A percentile compares a stretch with the other conserved stretches of the same genome.
Evolutionary conservation across 2,888 invertebrate species (phyloP).

Genomic region (Apamea sordens): DNA sequence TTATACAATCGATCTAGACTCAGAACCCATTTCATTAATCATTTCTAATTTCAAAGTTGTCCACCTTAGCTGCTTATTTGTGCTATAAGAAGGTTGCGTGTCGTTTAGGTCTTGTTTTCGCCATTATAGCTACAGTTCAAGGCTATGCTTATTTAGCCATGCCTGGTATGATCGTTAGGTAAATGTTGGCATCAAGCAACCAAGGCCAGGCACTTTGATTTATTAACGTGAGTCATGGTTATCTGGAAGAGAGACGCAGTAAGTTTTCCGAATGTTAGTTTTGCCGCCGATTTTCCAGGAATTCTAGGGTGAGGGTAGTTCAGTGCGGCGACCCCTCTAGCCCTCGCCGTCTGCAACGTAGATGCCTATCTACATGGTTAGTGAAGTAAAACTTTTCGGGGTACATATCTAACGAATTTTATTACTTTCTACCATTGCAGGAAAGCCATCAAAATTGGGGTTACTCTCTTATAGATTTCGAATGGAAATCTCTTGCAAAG

Average conservation of each 20-base stretch:
- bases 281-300: slow-evolving; percentile 70
- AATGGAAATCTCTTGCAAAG: slow-evolving; percentile 13
- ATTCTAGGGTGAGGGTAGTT: slow-evolving; percentile 64
- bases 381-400: slow-evolving; percentile 56
- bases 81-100: slow-evolving; percentile 62
- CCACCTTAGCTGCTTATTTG: slow-evolving; percentile 55
- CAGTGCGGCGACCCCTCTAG: slow-evolving; percentile 68
- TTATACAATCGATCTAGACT: slow-evolving; percentile 32
- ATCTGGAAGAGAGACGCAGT: slow-evolving; percentile 52
- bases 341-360: slow-evolving; percentile 69
- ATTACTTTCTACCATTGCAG: slow-evolving; percentile 32
- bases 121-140: slow-evolving; percentile 61
- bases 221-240: slow-evolving; percentile 60
- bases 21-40: slow-evolving; percentile 49
- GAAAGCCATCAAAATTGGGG: slow-evolving; percentile 26
- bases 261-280: slow-evolving; percentile 63
- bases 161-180: slow-evolving; percentile 59
- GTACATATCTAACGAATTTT: slow-evolving; percentile 43
- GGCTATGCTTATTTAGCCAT: slow-evolving; percentile 61
- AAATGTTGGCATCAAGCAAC: slow-evolving; percentile 49
- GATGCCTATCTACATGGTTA: slow-evolving; percentile 46
- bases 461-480: slow-evolving; percentile 10
- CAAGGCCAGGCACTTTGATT: slow-evolving; percentile 63
- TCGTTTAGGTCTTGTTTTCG: slow-evolving; percentile 60
- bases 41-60: slow-evolving; percentile 52